phyloP scores from a whole-genome alignment of 2,797 vertebrate genomes.

The Ispidina lecontei region DNA sequence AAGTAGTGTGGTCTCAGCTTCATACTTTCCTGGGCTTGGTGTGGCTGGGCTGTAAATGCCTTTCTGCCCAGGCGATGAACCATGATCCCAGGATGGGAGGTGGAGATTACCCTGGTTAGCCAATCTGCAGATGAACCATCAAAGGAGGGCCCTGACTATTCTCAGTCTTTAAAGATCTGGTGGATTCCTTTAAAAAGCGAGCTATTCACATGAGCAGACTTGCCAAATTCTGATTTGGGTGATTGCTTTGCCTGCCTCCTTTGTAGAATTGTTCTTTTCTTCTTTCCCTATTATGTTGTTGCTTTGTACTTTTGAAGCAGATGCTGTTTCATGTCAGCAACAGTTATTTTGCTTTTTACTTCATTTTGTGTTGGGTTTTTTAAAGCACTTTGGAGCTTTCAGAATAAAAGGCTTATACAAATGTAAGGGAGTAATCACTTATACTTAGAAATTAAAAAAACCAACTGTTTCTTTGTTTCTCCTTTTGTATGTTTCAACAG shows the following conservation, averaged over 20 bases:
- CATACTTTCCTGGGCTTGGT: background rate
- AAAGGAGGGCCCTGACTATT: background rate
- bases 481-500: background rate
- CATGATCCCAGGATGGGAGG: background rate
- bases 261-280: background rate
- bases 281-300: background rate
- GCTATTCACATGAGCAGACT: background rate
- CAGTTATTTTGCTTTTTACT: background rate
- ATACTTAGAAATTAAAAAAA: background rate
- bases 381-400: background rate
- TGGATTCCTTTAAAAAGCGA: background rate
- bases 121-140: background rate
- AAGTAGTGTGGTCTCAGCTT: background rate
- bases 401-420: background rate
- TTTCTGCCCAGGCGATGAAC: background rate
- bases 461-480: background rate
- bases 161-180: background rate
- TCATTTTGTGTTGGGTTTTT: background rate
- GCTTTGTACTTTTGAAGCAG: background rate
- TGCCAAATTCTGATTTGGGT: background rate
- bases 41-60: background rate
- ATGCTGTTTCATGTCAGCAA: background rate
- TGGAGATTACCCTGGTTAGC: background rate
- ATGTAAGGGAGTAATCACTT: background rate
- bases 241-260: constrained; percentile 16